A percentile compares a stretch with the other conserved stretches of the same genome.
phyloP scores from a whole-genome alignment of 1,140 invertebrate species.

The Parapsyche elsis region DNA sequence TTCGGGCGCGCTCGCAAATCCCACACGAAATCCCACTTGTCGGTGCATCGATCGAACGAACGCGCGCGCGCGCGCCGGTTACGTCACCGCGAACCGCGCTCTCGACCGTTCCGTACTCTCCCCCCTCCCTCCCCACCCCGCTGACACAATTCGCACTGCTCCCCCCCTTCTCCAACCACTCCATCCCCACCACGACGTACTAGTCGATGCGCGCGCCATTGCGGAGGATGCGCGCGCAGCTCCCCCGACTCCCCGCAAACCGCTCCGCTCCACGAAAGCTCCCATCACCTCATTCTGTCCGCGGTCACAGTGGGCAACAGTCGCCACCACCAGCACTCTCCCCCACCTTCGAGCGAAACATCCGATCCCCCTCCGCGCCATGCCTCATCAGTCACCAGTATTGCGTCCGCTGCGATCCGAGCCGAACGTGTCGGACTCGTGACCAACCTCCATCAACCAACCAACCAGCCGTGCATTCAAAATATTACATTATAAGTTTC shows the following conservation, averaged over 20 bases:
- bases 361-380: neutral
- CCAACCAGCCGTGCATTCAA: too few relatives aligned
- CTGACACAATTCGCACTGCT: neutral
- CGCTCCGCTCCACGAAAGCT: neutral
- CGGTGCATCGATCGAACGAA: neutral
- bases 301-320: neutral
- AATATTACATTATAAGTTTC: too few relatives aligned
- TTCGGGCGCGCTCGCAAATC: neutral
- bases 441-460: too few relatives aligned
- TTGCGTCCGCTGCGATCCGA: neutral
- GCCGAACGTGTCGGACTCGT: neutral
- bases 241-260: neutral
- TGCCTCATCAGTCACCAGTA: neutral
- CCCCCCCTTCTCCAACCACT: neutral
- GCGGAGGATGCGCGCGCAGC: constrained; percentile 36
- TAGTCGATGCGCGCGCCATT: constrained; percentile 35
- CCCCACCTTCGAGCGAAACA: neutral
- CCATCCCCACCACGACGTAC: too few relatives aligned
- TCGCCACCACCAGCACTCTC: neutral
- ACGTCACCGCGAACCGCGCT: constrained; percentile 13
- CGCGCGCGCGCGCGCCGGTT: neutral
- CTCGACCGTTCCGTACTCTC: neutral
- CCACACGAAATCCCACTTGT: too few relatives aligned
- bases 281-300: neutral
- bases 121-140: neutral